Evolutionary conservation across 2,113 vertebrate genomes (phyloP), one percentile per base, ranked within the genome.

Genomic region (Prunella fulvescens): DNA sequence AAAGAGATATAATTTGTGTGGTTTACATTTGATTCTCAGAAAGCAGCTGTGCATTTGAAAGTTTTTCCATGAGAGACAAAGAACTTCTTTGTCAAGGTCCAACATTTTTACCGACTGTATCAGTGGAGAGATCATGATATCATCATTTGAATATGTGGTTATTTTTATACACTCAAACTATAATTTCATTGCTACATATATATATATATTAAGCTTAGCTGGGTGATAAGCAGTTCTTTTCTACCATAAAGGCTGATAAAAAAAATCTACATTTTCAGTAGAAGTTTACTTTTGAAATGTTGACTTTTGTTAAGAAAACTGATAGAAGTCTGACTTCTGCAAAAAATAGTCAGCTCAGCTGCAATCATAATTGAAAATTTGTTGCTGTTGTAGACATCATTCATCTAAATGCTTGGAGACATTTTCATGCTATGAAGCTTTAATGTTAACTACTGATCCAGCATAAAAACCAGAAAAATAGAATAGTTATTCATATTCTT

Each of bases 21-120:
- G 48, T 79, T 92, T 92, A 29, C 37, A 42, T 88, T 70, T 70
- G 25, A 64, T 89, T 91, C 91, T 92, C 78, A 90, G 60, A 76
- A 79, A 93, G 69, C 90, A 96, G 62, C 73, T 96, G 77, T 91
- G n/a, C 5, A 2, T 88, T 80, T 92, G 65, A 62, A 39, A 92
- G 24, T 10, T 82, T 62, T 92, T 89, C 78, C 74, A 65, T 70
- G 51, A 91, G 31, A 94, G 54, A 60, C 33, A 65, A 62, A 70
- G 28, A 35, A 58, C 10, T 22, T 84, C 33, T 91, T 86, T 93
- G 57, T 90, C 33, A 80, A 48, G 10, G 19, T 35, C 28, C 47
- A 93, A 14, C 4, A 64, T 58, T 93, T 93, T 42, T 58, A 62
- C 35, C 2, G 9, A 80, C 26, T 12, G 10, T 88, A 61, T 70